phyloP scores from a whole-genome alignment of 1,140 invertebrate genomes.

The Lepidurus apus region DNA sequence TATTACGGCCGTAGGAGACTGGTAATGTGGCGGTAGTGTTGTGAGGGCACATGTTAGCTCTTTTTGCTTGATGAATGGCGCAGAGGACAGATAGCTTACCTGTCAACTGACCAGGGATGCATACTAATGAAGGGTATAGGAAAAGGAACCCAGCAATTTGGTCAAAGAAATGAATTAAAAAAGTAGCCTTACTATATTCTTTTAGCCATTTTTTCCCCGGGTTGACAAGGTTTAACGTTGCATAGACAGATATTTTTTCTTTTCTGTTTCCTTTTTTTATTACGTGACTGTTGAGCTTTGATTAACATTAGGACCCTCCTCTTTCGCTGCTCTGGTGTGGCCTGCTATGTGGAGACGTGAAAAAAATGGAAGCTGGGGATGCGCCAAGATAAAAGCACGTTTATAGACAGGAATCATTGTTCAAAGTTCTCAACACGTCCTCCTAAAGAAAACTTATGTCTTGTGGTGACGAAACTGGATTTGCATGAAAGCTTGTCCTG shows the following conservation, averaged over 20 bases:
- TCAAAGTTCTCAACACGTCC: constrained; percentile 21
- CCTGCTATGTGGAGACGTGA: background rate
- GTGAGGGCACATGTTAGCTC: constrained; percentile 13
- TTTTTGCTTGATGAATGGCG: constrained; percentile 19
- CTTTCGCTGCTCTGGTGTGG: background rate
- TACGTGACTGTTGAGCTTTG: background rate
- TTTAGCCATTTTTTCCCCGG: background rate
- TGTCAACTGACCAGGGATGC: constrained; percentile 17
- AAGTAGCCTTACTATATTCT: background rate
- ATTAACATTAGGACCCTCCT: background rate
- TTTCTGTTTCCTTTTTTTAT: background rate
- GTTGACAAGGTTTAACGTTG: constrained; percentile 18
- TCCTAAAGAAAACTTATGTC: background rate
- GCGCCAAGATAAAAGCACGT: constrained; percentile 9
- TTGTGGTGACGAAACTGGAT: background rate
- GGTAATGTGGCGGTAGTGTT: constrained; percentile 21
- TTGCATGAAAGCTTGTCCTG: background rate
- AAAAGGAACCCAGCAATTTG: constrained; percentile 1
- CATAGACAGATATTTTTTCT: background rate
- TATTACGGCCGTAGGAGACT: background rate
- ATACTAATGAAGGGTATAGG: background rate
- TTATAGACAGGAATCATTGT: constrained; percentile 15
- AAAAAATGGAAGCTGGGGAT: background rate
- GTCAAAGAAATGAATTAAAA: background rate
- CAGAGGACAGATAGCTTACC: constrained; percentile 18